A percentile compares a stretch with the other conserved stretches of the same genome.
Evolutionary conservation across 2,797 vertebrate species (phyloP).

Genomic region (Carduelis carduelis): DNA sequence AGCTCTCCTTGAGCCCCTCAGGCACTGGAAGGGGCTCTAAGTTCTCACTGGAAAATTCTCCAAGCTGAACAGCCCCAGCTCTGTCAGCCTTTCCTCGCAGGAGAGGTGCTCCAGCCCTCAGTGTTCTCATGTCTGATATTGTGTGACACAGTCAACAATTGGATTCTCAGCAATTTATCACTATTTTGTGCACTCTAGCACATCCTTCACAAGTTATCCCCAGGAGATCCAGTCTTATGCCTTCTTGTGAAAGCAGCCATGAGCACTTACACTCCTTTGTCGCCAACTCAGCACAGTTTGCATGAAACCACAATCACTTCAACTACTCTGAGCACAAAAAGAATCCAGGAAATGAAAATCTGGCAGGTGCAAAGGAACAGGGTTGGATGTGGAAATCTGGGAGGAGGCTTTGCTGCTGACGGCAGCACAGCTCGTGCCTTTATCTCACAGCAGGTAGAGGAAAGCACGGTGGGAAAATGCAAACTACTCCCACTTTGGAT

Average conservation of each 20-base stretch:
- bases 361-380: not conserved
- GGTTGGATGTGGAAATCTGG: not conserved
- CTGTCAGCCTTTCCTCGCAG: not conserved
- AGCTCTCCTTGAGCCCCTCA: too few relatives aligned
- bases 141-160: not conserved
- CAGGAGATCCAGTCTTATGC: not conserved
- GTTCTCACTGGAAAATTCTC: too few relatives aligned
- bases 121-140: not conserved
- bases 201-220: not conserved
- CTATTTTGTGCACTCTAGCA: not conserved
- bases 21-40: too few relatives aligned
- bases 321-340: not conserved
- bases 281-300: rapidly evolving
- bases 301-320: not conserved
- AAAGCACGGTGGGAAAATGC: not conserved
- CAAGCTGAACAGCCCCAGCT: not conserved
- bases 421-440: not conserved
- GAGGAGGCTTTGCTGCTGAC: not conserved
- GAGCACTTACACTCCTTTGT: not conserved
- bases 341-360: not conserved
- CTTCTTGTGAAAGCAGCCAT: not conserved
- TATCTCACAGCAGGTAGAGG: not conserved
- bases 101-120: not conserved
- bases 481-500: not conserved
- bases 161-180: not conserved